These are phyloP conservation scores for Todus mexicanus DNA, from an alignment of 2,797 vertebrate genomes.

Conservation along the genomic window DNA sequence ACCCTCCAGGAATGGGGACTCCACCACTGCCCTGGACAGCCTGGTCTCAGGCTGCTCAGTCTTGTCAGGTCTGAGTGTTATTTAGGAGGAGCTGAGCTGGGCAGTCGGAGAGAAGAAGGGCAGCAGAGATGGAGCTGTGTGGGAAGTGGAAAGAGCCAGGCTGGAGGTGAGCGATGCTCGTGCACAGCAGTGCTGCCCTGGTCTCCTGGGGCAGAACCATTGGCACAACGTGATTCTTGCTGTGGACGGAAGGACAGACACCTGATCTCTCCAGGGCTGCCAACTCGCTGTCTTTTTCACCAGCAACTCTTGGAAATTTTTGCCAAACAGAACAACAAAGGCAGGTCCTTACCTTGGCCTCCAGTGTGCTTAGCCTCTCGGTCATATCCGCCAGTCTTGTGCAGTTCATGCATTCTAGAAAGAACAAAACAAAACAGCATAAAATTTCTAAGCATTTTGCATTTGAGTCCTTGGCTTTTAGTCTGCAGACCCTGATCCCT, in stretches of 20 bases:
- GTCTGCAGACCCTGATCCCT: background rate
- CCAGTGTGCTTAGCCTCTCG: slow-evolving; percentile 75
- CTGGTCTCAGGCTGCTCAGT: background rate
- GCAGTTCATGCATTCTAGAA: slow-evolving; percentile 83
- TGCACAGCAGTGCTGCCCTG: background rate
- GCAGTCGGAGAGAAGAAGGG: background rate
- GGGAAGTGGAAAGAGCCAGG: background rate
- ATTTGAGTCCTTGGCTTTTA: background rate
- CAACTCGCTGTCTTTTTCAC: accelerated
- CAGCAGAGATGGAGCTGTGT: background rate
- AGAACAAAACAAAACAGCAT: background rate
- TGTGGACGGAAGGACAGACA: background rate
- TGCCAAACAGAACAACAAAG: background rate
- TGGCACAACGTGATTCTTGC: accelerated
- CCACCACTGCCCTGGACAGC: too few relatives aligned
- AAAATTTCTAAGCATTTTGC: background rate
- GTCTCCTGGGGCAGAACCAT: background rate
- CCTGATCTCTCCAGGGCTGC: background rate
- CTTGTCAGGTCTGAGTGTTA: background rate
- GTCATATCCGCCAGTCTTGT: slow-evolving; percentile 76
- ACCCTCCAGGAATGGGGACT: background rate
- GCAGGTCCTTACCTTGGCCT: slow-evolving; percentile 76
- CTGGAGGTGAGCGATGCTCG: background rate
- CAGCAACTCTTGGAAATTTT: background rate
- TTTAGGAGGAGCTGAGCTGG: background rate